Conservation (phyloP, 2,113 vertebrate genomes). For the Candoia aspera region DNA sequence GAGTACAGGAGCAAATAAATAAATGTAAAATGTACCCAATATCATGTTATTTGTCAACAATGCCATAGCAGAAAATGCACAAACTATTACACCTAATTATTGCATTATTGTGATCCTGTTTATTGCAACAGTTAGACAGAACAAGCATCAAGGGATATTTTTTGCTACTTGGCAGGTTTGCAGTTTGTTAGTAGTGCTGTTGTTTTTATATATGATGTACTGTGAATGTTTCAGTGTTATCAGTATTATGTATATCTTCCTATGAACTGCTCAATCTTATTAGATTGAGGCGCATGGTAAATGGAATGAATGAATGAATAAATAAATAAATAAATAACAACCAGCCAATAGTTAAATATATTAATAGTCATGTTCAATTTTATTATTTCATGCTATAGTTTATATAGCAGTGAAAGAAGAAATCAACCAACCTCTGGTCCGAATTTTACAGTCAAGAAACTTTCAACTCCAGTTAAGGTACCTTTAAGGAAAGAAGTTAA, state of each 20-base stretch:
- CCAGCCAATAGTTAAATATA: background rate
- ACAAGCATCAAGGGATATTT: background rate
- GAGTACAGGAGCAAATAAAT: background rate
- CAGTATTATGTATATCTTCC: background rate
- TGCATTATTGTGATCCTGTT: background rate
- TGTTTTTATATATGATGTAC: background rate
- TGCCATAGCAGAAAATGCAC: background rate
- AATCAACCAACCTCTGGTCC: constrained; percentile 85
- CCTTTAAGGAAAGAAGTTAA: constrained; percentile 69
- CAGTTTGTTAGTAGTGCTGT: background rate
- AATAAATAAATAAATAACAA: background rate
- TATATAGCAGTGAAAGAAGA: constrained; percentile 12
- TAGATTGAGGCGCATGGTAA: background rate
- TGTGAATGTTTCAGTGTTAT: background rate
- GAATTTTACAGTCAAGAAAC: constrained; percentile 81
- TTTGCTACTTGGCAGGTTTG: background rate
- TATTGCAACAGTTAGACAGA: background rate
- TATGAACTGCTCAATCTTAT: background rate
- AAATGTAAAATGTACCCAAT: background rate
- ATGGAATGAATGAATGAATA: background rate
- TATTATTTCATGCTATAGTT: background rate
- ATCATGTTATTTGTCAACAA: background rate
- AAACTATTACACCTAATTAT: background rate
- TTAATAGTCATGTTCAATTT: accelerated
- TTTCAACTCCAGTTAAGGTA: constrained; percentile 90